phyloP scores from a whole-genome alignment of 2,797 vertebrate species.

The Syndactyla subalaris region DNA sequence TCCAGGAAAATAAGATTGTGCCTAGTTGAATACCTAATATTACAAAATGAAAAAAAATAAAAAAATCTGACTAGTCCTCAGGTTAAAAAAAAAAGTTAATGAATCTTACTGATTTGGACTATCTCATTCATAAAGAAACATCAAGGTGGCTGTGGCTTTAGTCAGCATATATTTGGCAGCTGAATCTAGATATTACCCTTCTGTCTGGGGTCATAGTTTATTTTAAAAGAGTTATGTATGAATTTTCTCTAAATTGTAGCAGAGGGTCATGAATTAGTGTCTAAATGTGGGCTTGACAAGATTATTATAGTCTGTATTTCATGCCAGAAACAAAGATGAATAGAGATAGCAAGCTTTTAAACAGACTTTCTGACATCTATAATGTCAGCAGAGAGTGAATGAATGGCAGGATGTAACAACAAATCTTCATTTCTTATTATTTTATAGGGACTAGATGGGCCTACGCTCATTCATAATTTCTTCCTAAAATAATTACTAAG shows the following conservation, averaged over 20 bases:
- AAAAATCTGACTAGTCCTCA: background rate
- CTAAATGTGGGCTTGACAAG: slow-evolving; percentile 66
- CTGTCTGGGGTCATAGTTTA: slow-evolving; percentile 26
- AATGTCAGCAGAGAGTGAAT: slow-evolving; percentile 66
- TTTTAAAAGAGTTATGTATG: slow-evolving; percentile 63
- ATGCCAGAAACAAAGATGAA: slow-evolving; percentile 69
- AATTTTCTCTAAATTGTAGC: slow-evolving; percentile 63
- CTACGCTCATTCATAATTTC: slow-evolving; percentile 42
- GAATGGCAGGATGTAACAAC: slow-evolving; percentile 60
- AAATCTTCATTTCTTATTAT: slow-evolving; percentile 55
- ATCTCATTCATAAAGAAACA: background rate
- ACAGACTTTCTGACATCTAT: slow-evolving; percentile 66
- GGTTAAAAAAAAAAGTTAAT: background rate
- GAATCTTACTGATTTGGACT: background rate
- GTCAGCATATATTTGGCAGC: slow-evolving; percentile 6
- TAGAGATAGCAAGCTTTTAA: slow-evolving; percentile 72
- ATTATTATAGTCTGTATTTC: slow-evolving; percentile 67
- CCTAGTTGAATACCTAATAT: background rate
- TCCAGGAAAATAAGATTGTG: background rate
- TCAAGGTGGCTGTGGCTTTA: background rate
- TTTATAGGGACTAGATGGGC: slow-evolving; percentile 36
- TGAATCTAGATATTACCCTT: slow-evolving; percentile 43
- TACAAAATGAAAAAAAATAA: background rate
- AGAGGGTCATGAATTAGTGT: slow-evolving; percentile 68
- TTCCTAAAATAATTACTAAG: slow-evolving; percentile 24